These are phyloP conservation scores for Erinaceus europaeus DNA, from an alignment of 2,113 vertebrate species.

Conservation along the genomic window DNA sequence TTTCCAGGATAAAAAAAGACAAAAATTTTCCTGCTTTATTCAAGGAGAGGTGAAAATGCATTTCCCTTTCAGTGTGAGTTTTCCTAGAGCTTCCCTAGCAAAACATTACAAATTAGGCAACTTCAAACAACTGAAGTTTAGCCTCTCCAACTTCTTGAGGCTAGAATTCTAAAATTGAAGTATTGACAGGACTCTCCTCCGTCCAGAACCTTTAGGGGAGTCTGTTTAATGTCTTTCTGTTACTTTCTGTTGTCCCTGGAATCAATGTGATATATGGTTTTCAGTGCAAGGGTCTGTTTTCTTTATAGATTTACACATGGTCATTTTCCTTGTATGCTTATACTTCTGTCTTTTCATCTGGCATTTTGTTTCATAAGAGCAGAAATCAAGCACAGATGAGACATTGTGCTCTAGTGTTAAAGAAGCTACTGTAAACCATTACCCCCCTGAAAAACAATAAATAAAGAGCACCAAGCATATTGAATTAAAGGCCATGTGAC, in stretches of 20 bases:
- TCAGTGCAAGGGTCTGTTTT: rapidly evolving
- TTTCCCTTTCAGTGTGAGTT: neutral
- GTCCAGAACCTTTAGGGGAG: neutral
- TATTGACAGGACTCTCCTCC: neutral
- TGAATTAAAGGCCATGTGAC: no score
- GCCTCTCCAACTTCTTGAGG: neutral
- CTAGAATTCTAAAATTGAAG: neutral
- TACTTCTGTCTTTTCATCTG: rapidly evolving
- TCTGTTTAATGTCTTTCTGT: neutral
- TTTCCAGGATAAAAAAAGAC: neutral
- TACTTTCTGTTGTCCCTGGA: neutral
- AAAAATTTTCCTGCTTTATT: neutral
- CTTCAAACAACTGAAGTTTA: neutral
- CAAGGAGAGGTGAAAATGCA: neutral
- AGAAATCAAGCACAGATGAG: no score
- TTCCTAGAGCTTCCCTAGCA: neutral
- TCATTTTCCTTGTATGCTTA: neutral
- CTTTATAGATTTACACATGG: neutral
- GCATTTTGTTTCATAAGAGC: rapidly evolving
- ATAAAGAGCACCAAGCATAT: no score
- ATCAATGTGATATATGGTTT: neutral
- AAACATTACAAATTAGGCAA: neutral
- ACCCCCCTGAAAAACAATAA: no score
- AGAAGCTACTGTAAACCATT: no score
- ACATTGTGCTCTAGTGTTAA: no score